These are phyloP conservation scores for Psettodes erumei DNA, from an alignment of 2,113 vertebrate genomes.

Conservation along the genomic window DNA sequence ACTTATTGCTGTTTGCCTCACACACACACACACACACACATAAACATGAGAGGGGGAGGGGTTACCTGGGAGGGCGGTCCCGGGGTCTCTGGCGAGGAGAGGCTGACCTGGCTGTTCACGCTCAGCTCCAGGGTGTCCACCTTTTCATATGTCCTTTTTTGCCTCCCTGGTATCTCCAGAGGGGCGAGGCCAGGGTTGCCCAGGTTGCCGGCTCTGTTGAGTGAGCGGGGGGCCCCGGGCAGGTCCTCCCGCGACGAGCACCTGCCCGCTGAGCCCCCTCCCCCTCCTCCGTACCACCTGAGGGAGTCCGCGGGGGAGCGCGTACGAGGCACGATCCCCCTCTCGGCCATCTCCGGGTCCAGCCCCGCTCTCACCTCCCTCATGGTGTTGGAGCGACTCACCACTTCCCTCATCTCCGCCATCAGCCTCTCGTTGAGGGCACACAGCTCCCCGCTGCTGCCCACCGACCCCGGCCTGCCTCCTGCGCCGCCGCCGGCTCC, in stretches of 20 bases:
- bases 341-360: conserved; percentile 82
- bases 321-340: conserved; percentile 68
- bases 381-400: conserved; percentile 86
- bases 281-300: conserved; percentile 77
- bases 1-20: neutral
- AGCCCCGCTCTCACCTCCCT: conserved; percentile 86
- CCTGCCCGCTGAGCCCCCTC: conserved; percentile 46
- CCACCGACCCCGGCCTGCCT: conserved; percentile 87
- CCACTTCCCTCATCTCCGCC: conserved; percentile 90
- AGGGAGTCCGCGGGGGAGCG: conserved; percentile 85
- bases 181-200: conserved; percentile 55
- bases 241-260: conserved; percentile 84
- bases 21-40: conserved; percentile 14
- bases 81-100: conserved; percentile 81
- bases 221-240: conserved; percentile 74
- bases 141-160: conserved; percentile 93
- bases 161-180: conserved; percentile 83
- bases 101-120: conserved; percentile 82
- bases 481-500: conserved; percentile 73
- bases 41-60: neutral
- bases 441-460: conserved; percentile 88
- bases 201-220: conserved; percentile 76
- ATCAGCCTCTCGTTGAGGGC: conserved; percentile 90
- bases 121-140: conserved; percentile 91
- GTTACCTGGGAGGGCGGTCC: conserved; percentile 85